Base-by-base conservation (phyloP, 2,888 invertebrate genomes). In the Parascotia fuliginaria region DNA sequence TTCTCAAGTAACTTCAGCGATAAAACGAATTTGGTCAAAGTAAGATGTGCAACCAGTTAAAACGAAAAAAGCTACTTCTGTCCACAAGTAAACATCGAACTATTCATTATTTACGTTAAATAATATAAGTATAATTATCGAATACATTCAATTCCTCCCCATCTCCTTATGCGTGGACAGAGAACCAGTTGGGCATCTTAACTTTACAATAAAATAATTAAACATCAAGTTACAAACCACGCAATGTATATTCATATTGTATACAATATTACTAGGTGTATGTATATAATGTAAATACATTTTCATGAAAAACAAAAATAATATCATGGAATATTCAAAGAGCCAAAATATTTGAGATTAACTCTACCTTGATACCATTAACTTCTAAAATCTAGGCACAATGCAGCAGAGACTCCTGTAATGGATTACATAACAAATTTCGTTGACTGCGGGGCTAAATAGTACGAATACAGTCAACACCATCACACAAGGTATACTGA, bases 301-400 rank as follows among this genome's bases (percentile, higher is more conserved):
- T 90, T 91, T 90, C 84, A 89, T 89, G 89, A 91, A 89, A 87
- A 91, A 87, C 85, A 87, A 86, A 65, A 90, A 89, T 90, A 92
- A 92, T 92, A 92, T 92, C 92, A 91, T 90, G 90, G 89, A 91
- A 91, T 90, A 89, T 91, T 92, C 88, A 92, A 91, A 91, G 91
- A 91, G 91, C 91, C 90, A 90, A 92, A 91, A 90, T 88, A 87
- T 89, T 85, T 92, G 92, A 92, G 91, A 91, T 91, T 89, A 88
- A 89, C 85, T 89, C 92, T 92, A 92, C 90, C 87, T 89, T 89
- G 88, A 90, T 89, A 91, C 89, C 86, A 88, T 89, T 92, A 91
- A 92, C 86, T 85, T 92, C 92, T 92, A 92, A 91, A 89, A 92
- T 92, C 92, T 92, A 92, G 92, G 92, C 92, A 92, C 92, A 92